Percentiles rank a stretch among this genome's conserved stretches.
Evolutionary conservation across 1,140 invertebrate genomes (phyloP).

Genomic region (Drosophila pruinosa): DNA sequence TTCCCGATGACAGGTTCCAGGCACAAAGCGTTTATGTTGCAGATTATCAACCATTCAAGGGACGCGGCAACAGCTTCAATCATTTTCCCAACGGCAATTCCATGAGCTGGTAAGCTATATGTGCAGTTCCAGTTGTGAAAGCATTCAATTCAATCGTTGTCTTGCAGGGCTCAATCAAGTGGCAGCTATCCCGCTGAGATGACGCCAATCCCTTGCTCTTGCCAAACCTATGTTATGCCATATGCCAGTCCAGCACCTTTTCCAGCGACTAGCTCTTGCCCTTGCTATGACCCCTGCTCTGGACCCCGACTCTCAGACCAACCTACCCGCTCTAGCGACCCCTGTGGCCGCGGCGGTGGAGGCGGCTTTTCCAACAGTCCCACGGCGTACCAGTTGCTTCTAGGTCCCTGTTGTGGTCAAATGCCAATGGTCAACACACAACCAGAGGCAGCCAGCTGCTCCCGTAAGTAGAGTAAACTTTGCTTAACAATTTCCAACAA

Average conservation of each 20-base stretch:
- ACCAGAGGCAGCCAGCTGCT: constrained; percentile 12
- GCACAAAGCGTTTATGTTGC: constrained; percentile 31
- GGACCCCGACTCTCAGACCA: no score
- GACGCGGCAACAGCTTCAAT: constrained; percentile 10
- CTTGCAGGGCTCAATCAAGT: background rate
- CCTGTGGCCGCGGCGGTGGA: background rate
- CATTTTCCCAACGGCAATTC: constrained; percentile 13
- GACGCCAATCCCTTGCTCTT: no score
- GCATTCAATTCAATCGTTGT: background rate
- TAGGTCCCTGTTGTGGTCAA: background rate
- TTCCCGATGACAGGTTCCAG: constrained; percentile 29
- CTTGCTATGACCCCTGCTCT: no score
- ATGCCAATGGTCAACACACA: background rate
- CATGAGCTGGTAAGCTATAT: background rate
- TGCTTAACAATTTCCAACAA: background rate
- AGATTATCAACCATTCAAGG: constrained; percentile 29
- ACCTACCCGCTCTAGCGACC: no score
- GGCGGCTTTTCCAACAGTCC: background rate
- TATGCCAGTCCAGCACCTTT: background rate
- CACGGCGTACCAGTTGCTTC: background rate
- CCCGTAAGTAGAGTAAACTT: background rate
- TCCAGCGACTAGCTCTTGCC: background rate
- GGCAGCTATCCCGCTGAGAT: background rate
- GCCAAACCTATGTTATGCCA: constrained; percentile 1
- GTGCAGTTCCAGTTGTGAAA: background rate